phyloP scores from a whole-genome alignment of 2,888 invertebrate genomes.

The Phrixothrix hirtus region DNA sequence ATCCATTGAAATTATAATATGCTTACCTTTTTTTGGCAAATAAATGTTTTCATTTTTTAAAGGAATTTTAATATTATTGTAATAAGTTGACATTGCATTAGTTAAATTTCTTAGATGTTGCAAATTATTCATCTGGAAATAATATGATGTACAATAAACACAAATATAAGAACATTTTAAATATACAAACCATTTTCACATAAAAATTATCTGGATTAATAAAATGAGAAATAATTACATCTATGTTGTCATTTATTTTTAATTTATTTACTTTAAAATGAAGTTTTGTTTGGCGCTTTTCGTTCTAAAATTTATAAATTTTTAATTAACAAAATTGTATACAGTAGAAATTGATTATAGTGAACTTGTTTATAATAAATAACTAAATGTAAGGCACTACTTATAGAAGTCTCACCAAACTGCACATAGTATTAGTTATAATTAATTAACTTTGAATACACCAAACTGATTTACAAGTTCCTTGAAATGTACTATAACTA shows the following conservation, averaged over 20 bases:
- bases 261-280: no score
- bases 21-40: slow-evolving; percentile 44
- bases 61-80: slow-evolving; percentile 24
- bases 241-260: slow-evolving; percentile 40
- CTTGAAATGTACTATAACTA: no score
- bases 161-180: no score
- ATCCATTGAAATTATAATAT: neutral
- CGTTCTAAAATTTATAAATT: neutral
- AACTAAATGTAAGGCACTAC: neutral
- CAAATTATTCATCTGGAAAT: no score
- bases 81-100: slow-evolving; percentile 39
- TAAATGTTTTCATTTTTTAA: slow-evolving; percentile 29
- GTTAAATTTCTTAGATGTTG: no score
- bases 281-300: neutral
- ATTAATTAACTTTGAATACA: no score
- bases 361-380: neutral
- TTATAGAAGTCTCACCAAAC: neutral
- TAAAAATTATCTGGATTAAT: slow-evolving; percentile 69
- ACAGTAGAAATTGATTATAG: neutral
- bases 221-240: slow-evolving; percentile 63
- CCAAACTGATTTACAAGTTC: no score
- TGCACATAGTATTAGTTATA: no score
- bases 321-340: neutral
- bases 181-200: slow-evolving; percentile 61
- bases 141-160: no score